Base-by-base conservation (phyloP, 2,113 vertebrate species). In the Neodon shergylaensis region DNA sequence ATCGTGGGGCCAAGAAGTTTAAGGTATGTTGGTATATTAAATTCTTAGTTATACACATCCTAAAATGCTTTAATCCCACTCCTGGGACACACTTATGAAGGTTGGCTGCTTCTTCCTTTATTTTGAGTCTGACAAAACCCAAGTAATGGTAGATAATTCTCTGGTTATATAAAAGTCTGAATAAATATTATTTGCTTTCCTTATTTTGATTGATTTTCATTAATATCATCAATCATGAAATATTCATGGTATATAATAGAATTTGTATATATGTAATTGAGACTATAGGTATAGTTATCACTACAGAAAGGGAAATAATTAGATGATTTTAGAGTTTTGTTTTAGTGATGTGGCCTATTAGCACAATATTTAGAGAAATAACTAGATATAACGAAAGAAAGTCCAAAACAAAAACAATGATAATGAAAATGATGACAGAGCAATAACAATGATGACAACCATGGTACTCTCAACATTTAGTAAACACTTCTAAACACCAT, bases 111-210 rank as follows among this genome's bases (percentile, higher is more conserved):
- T 26, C 26, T n/a, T 19, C 26, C 33, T 65, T 88, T 6, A 36
- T 5, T 86, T 66, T 52, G n/a, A 63, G 28, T 84, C 16, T 81
- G 26, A 17, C 28, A 28, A 79, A 74, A 83, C n/a, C 17, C 8
- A 63, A 63, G 58, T 26, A 44, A 66, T n/a, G 1, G 36, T 12
- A 70, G n/a, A 26, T 49, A 47, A 52, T 39, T 66, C 28, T n/a
- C 26, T 70, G 26, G 1, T 24, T 73, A 36, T 3, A 47, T 28
- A 44, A 87, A 86, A n/a, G 24, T 81, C 33, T 84, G 42, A 83
- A 90, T 79, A 52, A 95, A 84, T 54, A 79, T 5, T 74, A 79
- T 93, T 52, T 74, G 28, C 10, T 96, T 84, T 94, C n/a, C 22
- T 66, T 36, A 74, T 87, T 90, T 79, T 92, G 44, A 10, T 78